Evolutionary conservation across 35 echinoderm and acorn worm genomes (phyloP).

Genomic region (Acanthaster planci): DNA sequence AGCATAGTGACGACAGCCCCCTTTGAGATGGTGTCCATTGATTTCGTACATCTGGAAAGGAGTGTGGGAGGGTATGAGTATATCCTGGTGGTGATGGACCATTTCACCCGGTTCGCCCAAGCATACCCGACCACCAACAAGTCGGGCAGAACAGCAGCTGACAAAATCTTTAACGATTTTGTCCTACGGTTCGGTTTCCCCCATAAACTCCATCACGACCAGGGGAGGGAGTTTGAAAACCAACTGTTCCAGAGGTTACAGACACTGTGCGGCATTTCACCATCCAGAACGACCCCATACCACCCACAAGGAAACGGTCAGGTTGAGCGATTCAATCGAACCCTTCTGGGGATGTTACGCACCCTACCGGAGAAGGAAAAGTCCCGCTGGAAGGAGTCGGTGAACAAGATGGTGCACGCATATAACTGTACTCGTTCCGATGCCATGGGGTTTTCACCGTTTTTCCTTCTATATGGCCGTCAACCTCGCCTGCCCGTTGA

Average conservation of each 20-base stretch:
- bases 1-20: conserved; percentile 46
- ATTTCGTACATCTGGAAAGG: conserved; percentile 50
- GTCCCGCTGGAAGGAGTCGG: conserved; percentile 56
- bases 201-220: conserved; percentile 43
- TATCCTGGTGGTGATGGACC: no score
- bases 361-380: conserved; percentile 58
- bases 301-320: conserved; percentile 64
- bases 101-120: no score
- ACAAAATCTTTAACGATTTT: no score
- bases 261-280: conserved; percentile 28
- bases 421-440: conserved; percentile 63
- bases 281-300: conserved; percentile 59
- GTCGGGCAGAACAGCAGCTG: no score
- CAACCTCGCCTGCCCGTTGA: conserved; percentile 63
- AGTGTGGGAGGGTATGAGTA: not conserved
- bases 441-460: conserved; percentile 59
- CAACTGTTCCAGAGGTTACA: conserved; percentile 58
- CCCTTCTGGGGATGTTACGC: conserved; percentile 42
- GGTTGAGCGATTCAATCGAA: conserved; percentile 61
- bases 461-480: conserved; percentile 64
- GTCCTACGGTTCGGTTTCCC: conserved; percentile 53
- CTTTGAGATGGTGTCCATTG: conserved; percentile 43
- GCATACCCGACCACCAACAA: no score
- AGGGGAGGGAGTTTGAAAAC: conserved; percentile 65
- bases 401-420: conserved; percentile 67